A percentile compares a stretch with the other conserved stretches of the same genome.
Evolutionary conservation across 2,888 invertebrate genomes (phyloP).

Genomic region (Brachycybe producta): DNA sequence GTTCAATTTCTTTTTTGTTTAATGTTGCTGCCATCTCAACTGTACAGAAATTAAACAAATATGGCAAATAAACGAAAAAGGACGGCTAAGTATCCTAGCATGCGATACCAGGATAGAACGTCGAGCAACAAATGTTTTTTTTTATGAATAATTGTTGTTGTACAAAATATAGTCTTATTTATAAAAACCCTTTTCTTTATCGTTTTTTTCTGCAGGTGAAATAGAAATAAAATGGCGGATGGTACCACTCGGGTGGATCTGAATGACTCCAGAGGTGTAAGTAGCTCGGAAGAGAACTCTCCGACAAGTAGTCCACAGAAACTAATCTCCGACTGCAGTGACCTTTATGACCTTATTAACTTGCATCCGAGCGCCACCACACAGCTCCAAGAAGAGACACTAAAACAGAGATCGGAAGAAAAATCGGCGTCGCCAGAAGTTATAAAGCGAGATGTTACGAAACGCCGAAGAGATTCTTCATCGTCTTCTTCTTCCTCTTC

Average conservation of each 20-base stretch:
- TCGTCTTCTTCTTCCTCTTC: conserved; percentile 7
- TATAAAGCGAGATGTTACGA: neutral
- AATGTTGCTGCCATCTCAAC: no score
- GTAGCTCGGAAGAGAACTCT: conserved; percentile 13
- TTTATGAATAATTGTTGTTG: no score
- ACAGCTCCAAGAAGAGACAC: neutral
- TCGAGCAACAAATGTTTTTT: no score
- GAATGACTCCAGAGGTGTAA: conserved; percentile 13
- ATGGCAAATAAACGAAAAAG: no score
- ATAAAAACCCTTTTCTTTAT: no score
- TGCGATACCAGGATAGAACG: no score
- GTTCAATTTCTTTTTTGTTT: no score
- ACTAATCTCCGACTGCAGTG: conserved; percentile 18
- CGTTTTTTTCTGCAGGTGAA: no score
- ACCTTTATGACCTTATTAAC: conserved; percentile 18
- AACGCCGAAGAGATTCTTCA: neutral
- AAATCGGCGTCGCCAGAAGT: neutral
- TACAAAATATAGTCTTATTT: no score
- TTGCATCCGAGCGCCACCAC: conserved; percentile 16
- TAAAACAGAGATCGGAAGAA: neutral
- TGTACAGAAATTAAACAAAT: no score
- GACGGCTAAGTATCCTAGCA: no score
- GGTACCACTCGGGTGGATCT: conserved; percentile 4
- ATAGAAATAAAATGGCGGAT: no score
- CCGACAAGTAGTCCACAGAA: conserved; percentile 15